Evolutionary conservation across 2,797 vertebrate species (phyloP).

Genomic region (Sorex maritimensis): DNA sequence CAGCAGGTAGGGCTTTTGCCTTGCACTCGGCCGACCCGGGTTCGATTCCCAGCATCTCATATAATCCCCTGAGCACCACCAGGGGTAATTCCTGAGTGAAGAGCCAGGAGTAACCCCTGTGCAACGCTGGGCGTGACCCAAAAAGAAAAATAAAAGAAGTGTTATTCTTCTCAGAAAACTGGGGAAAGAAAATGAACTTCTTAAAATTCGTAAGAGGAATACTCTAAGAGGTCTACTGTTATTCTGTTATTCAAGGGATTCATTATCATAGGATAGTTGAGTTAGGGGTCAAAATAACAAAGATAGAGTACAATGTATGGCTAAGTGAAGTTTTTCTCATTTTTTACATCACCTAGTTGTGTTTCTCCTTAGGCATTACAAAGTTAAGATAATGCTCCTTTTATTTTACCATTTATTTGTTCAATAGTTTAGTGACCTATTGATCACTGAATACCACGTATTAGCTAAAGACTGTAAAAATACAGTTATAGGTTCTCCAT

Average conservation of each 20-base stretch:
- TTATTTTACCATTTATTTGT: background rate
- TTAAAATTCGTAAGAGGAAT: background rate
- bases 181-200: background rate
- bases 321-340: background rate
- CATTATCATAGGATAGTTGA: background rate
- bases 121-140: no score
- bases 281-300: background rate
- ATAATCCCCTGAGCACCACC: no score
- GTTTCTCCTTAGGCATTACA: conserved; percentile 28
- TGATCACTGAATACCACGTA: background rate
- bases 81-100: no score
- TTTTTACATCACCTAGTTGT: background rate
- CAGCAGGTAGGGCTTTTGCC: no score
- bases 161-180: background rate
- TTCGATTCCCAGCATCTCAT: no score
- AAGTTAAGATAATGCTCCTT: background rate
- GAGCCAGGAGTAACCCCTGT: no score
- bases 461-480: conserved; percentile 9
- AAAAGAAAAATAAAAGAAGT: background rate
- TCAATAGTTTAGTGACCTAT: conserved; percentile 33
- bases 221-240: background rate
- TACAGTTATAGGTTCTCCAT: background rate
- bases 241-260: background rate
- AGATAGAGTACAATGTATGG: conserved; percentile 24
- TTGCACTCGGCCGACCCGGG: no score